A percentile compares a stretch with the other conserved stretches of the same genome.
Conservation (phyloP, 1,140 invertebrate genomes). For the Pseudomyrmex cubaensis region DNA sequence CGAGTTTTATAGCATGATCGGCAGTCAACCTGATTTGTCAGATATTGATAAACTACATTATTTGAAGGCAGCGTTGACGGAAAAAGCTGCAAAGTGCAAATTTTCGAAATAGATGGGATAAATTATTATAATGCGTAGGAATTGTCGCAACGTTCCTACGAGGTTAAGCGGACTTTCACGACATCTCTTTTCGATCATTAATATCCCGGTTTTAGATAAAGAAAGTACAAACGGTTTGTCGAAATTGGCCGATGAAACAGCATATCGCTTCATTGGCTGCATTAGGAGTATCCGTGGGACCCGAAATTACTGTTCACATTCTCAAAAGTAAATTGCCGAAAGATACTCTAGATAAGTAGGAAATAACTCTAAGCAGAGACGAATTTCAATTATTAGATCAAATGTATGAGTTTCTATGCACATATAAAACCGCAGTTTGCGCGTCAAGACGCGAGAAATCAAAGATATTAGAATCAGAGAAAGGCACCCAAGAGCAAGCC, state of each 20-base stretch:
- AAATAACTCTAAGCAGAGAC: not conserved
- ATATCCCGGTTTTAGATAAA: not conserved
- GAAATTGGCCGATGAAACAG: not conserved
- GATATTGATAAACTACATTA: slow-evolving; percentile 7
- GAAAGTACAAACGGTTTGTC: not conserved
- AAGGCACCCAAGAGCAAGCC: not conserved
- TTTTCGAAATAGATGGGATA: not conserved
- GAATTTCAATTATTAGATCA: not conserved
- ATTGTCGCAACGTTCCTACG: not conserved
- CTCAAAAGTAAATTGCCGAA: not conserved
- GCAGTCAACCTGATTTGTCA: not conserved
- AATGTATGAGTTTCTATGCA: slow-evolving; percentile 12
- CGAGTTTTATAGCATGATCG: not conserved
- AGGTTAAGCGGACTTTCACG: not conserved
- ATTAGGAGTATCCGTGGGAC: not conserved
- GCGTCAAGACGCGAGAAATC: not conserved
- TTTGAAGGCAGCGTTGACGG: not conserved
- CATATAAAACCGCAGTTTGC: not conserved
- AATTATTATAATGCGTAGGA: not conserved
- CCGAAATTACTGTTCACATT: not conserved
- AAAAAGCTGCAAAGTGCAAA: not conserved
- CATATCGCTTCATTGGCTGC: not conserved
- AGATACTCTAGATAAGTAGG: not conserved
- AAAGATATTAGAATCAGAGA: not conserved
- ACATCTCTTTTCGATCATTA: not conserved